A percentile compares a stretch with the other conserved stretches of the same genome.
phyloP scores from a whole-genome alignment of 2,113 vertebrate species.

The Oreotrochilus melanogaster region DNA sequence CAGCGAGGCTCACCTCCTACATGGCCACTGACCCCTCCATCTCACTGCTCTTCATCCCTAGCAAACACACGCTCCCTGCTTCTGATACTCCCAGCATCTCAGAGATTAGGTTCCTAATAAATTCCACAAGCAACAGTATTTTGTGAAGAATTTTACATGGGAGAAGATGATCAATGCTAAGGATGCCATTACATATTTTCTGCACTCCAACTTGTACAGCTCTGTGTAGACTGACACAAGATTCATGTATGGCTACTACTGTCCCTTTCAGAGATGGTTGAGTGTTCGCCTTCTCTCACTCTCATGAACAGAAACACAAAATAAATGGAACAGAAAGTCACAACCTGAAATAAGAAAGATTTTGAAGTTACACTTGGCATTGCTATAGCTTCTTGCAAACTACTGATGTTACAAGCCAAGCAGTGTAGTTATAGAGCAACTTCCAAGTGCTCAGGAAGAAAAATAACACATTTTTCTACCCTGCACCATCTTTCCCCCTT shows the following conservation, averaged over 20 bases:
- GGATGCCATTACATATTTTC: neutral
- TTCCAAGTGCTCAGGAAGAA: neutral
- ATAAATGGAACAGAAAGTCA: neutral
- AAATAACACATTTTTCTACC: neutral
- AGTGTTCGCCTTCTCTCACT: neutral
- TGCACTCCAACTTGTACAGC: neutral
- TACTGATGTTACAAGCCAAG: neutral
- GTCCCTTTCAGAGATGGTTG: neutral
- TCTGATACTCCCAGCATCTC: neutral
- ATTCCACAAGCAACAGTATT: neutral
- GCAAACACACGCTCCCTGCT: rapidly evolving
- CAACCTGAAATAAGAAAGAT: neutral
- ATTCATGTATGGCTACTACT: neutral
- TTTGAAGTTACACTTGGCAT: neutral
- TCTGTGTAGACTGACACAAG: neutral
- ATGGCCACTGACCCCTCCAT: rapidly evolving
- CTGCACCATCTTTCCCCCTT: neutral
- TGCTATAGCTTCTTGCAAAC: neutral
- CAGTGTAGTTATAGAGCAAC: neutral
- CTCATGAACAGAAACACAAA: neutral
- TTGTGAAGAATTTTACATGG: neutral
- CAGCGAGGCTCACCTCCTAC: neutral
- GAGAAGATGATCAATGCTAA: neutral
- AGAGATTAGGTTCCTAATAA: neutral
- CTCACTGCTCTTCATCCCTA: neutral